These are phyloP conservation scores for Pteria penguin DNA, from an alignment of 2,888 invertebrate genomes.

Conservation along the genomic window DNA sequence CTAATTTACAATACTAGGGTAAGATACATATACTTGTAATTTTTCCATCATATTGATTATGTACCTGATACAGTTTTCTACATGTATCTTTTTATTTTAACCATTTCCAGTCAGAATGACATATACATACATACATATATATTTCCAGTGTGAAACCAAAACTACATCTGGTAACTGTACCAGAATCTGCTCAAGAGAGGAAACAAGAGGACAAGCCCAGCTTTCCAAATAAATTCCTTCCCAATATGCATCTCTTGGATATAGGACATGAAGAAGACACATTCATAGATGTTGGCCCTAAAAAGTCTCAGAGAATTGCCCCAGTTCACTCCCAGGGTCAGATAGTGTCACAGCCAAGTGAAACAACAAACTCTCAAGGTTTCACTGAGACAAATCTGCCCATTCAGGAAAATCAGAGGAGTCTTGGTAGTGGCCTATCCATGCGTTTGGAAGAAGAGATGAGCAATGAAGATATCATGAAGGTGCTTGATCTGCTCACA, in stretches of 20 bases:
- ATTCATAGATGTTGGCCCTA: background rate
- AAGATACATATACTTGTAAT: too few species aligned
- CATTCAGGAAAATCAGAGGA: background rate
- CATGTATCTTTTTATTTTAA: too few species aligned
- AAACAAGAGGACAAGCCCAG: background rate
- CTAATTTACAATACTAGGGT: too few species aligned
- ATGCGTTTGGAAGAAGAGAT: background rate
- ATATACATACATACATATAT: too few species aligned
- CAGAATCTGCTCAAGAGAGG: background rate
- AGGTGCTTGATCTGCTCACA: background rate
- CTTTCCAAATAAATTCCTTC: background rate
- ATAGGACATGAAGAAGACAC: too few species aligned
- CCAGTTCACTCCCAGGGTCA: background rate
- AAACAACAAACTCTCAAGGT: background rate
- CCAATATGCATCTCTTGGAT: background rate
- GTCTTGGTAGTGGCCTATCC: background rate
- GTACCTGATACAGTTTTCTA: too few species aligned
- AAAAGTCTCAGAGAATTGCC: background rate
- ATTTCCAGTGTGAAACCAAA: too few species aligned
- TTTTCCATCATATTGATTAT: too few species aligned
- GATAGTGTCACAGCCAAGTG: background rate
- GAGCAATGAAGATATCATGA: background rate
- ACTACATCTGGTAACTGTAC: background rate
- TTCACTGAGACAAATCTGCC: background rate
- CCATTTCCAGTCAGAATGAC: too few species aligned